phyloP scores from a whole-genome alignment of 2,888 invertebrate species.

The Anorthoa munda region DNA sequence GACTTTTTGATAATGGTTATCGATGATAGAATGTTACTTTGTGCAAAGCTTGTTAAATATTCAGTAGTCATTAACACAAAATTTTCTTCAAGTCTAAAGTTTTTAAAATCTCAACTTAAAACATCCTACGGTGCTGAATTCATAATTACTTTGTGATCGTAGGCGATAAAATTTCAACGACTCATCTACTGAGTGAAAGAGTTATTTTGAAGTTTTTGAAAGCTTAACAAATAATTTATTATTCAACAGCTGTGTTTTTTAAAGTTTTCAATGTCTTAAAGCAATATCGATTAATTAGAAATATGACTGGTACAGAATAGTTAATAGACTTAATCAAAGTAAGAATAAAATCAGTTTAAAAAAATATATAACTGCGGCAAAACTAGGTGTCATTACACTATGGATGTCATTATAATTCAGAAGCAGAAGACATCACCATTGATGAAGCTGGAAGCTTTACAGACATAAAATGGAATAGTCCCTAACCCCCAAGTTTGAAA shows the following conservation, averaged over 20 bases:
- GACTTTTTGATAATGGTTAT: neutral
- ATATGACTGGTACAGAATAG: neutral
- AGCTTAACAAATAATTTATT: conserved; percentile 11
- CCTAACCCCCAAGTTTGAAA: conserved; percentile 4
- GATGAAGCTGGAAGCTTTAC: neutral
- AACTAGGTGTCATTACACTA: neutral
- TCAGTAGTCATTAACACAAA: neutral
- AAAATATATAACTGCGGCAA: neutral
- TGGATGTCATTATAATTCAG: neutral
- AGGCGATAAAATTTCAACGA: conserved; percentile 17
- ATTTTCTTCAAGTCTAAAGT: conserved; percentile 15
- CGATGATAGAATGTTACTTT: neutral
- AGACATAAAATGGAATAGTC: conserved; percentile 12
- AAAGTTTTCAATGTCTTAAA: neutral
- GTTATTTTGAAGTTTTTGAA: conserved; percentile 8
- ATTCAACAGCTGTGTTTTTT: neutral
- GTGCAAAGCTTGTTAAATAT: neutral
- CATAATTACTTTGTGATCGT: conserved; percentile 12
- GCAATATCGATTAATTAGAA: neutral
- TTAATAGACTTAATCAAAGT: neutral
- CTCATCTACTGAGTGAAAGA: conserved; percentile 5
- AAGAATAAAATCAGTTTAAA: neutral
- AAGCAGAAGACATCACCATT: neutral
- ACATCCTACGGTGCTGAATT: conserved; percentile 17
- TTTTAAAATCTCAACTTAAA: conserved; percentile 16